A percentile compares a stretch with the other conserved stretches of the same genome.
phyloP scores from a whole-genome alignment of 2,113 vertebrate genomes.

The Nothoprocta perdicaria region DNA sequence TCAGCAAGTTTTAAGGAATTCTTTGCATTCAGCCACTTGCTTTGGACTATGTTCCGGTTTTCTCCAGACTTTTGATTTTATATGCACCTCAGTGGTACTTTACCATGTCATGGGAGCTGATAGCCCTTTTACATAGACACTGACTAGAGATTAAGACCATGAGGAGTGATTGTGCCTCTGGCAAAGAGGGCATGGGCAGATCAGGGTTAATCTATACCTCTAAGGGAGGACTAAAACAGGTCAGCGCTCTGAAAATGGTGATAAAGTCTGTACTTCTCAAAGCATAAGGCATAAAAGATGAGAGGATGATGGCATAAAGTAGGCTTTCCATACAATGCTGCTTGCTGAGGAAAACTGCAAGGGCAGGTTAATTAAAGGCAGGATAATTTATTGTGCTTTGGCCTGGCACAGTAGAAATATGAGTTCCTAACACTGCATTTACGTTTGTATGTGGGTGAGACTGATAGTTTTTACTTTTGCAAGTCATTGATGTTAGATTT shows the following conservation, averaged over 20 bases:
- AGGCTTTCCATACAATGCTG: too few species aligned
- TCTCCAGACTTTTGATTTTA: background rate
- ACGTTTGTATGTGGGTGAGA: too few species aligned
- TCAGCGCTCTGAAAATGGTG: background rate
- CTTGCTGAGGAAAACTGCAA: too few species aligned
- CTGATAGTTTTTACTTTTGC: too few species aligned
- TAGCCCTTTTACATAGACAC: background rate
- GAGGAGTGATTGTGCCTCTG: too few species aligned
- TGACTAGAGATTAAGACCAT: too few species aligned
- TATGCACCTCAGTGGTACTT: background rate
- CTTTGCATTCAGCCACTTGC: background rate
- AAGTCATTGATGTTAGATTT: too few species aligned
- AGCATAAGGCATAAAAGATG: background rate
- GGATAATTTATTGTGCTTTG: too few species aligned
- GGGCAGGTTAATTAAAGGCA: too few species aligned
- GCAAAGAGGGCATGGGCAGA: background rate
- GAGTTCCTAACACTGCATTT: too few species aligned
- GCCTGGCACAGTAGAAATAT: too few species aligned
- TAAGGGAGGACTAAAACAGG: background rate
- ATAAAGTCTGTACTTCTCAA: background rate
- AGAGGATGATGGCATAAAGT: too few species aligned
- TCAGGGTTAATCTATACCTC: fast-evolving
- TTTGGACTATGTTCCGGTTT: background rate
- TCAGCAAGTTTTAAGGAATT: background rate
- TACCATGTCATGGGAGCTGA: background rate